Base-by-base conservation (phyloP, 2,888 invertebrate species). In the Amblyjoppa fuscipennis region DNA sequence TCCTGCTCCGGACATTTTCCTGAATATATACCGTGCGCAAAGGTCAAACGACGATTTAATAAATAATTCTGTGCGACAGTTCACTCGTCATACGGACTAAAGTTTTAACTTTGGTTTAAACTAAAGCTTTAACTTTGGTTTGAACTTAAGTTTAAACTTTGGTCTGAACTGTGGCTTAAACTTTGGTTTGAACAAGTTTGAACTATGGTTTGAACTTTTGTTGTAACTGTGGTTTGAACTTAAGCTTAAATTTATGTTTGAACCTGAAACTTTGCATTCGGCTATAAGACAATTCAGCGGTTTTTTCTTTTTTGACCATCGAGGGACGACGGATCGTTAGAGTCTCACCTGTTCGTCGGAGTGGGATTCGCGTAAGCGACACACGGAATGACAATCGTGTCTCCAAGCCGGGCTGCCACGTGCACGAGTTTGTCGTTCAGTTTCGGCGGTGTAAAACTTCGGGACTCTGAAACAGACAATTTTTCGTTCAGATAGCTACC, bases 361-460 rank as follows among this genome's bases (percentile, higher is more conserved):
- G 95, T 94, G 11, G 96, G 96, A 92, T 95, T 95, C 20, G 96
- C 96, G 90, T 95, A 95, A 31, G 96, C 96, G 53, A 96, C 95
- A 93, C 96, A 96, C 6, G 96, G 95, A 76, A 96, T 94, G 59
- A 96, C 96, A 53, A 95, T 94, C 38, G 94, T 95, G 89, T 95
- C 95, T 78, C 95, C 95, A 77, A 95, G 93, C 78, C 95, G 94
- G 38, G 95, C 94, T 61, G 94, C 94, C 81, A 95, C 89, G 73
- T 94, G 93, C n/a, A 95, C 92, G 83, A 94, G 93, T 90, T 95
- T 95, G 88, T 96, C 95, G 89, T 95, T 95, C 92, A 96, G 94
- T 89, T 95, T 95, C 61, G 96, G 96, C 79, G 95, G 95, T 86
- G 95, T 95, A 78, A 95, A 94, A 88, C 95, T 95, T 53, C 95